Conservation (phyloP, 2,113 vertebrate species). For the Heptranchias perlo region DNA sequence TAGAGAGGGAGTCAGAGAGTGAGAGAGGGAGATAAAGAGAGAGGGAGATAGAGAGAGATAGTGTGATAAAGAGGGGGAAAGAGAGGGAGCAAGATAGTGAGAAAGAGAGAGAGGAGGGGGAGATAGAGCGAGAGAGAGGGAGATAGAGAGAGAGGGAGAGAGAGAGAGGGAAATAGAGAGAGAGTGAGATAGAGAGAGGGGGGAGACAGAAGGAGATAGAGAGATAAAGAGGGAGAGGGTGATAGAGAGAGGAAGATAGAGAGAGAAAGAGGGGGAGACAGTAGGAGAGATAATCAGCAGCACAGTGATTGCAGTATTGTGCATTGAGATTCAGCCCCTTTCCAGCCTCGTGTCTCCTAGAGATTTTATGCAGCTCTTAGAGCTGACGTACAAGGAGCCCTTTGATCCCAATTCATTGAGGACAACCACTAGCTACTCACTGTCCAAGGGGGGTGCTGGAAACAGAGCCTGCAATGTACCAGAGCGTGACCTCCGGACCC, state of each 20-base stretch:
- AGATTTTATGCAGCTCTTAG: neutral
- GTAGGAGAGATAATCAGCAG: neutral
- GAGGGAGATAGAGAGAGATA: neutral
- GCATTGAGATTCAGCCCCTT: neutral
- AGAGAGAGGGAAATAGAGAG: neutral
- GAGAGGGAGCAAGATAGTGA: too few species aligned
- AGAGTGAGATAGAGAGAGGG: neutral
- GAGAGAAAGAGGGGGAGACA: neutral
- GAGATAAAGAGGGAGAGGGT: neutral
- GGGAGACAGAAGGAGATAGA: neutral
- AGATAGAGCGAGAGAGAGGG: neutral
- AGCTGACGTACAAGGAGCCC: neutral
- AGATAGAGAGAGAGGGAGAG: neutral
- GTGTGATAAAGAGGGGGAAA: neutral
- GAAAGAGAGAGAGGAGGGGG: neutral
- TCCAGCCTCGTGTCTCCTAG: neutral
- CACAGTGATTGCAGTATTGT: neutral
- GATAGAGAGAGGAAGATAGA: neutral
- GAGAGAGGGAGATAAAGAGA: neutral
- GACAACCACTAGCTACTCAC: neutral
- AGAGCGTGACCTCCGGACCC: neutral
- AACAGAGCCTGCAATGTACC: conserved; percentile 26
- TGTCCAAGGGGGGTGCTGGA: neutral
- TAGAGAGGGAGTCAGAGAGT: too few species aligned
- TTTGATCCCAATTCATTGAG: conserved; percentile 31